Conservation (phyloP, 2,888 invertebrate genomes). For the Tethea ocularis region DNA sequence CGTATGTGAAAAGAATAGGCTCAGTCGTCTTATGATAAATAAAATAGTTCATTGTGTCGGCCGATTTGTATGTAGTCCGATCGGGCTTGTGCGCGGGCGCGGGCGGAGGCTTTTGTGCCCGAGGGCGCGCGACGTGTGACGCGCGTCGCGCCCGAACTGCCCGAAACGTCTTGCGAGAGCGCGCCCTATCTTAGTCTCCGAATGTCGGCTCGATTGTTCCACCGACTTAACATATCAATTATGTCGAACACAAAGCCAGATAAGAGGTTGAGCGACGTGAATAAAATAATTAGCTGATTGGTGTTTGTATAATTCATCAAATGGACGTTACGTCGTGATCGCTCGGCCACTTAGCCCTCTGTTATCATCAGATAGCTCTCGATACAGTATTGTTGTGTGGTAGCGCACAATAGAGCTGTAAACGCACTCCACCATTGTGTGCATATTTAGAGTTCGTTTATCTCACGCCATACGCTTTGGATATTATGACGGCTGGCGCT, state of each 20-base stretch:
- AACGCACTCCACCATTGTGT: slow-evolving; percentile 68
- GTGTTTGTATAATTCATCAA: slow-evolving; percentile 83
- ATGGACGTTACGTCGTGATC: slow-evolving; percentile 58
- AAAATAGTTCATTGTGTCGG: slow-evolving; percentile 68
- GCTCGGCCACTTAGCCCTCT: slow-evolving; percentile 70
- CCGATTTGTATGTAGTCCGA: slow-evolving; percentile 44
- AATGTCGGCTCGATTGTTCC: slow-evolving; percentile 76
- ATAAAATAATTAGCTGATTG: slow-evolving; percentile 83
- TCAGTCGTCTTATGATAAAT: slow-evolving; percentile 65
- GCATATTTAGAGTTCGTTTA: slow-evolving; percentile 50
- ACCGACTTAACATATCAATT: slow-evolving; percentile 82
- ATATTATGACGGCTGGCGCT: slow-evolving; percentile 43
- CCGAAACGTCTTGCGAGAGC: slow-evolving; percentile 15
- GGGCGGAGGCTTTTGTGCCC: slow-evolving; percentile 32
- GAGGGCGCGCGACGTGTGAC: slow-evolving; percentile 25
- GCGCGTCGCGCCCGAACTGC: slow-evolving; percentile 33
- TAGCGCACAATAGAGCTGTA: slow-evolving; percentile 69
- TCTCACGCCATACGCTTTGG: slow-evolving; percentile 47
- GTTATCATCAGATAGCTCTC: slow-evolving; percentile 75
- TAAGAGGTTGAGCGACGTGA: slow-evolving; percentile 79
- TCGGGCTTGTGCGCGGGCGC: slow-evolving; percentile 27
- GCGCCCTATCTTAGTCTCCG: slow-evolving; percentile 53
- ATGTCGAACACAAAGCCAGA: slow-evolving; percentile 79
- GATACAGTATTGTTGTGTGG: slow-evolving; percentile 49
- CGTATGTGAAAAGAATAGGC: slow-evolving; percentile 57